Evolutionary conservation across 2,888 invertebrate genomes (phyloP).

Genomic region (Agrochola litura): DNA sequence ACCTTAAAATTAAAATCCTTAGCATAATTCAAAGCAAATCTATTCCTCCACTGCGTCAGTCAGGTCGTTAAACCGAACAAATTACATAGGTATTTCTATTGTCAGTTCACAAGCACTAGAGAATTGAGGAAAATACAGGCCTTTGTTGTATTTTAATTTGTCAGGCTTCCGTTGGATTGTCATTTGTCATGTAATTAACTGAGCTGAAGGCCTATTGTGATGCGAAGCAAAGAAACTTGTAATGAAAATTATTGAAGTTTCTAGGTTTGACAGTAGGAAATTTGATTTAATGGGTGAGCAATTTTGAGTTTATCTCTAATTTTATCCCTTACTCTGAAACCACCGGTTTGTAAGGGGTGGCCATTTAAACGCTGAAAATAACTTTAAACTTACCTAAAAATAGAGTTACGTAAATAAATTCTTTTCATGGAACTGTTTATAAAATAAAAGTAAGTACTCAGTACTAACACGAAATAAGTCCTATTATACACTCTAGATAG

Average conservation of each 20-base stretch:
- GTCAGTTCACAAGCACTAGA: neutral
- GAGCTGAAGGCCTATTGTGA: conserved; percentile 21
- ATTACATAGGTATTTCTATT: conserved; percentile 7
- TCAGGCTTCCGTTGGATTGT: conserved; percentile 24
- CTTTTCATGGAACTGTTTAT: no score
- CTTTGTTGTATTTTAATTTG: conserved; percentile 39
- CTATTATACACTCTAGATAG: neutral
- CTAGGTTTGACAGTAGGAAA: no score
- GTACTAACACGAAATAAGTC: neutral
- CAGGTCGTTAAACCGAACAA: conserved; percentile 11
- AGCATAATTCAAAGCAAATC: neutral
- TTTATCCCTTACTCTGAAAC: neutral
- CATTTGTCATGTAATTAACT: conserved; percentile 41
- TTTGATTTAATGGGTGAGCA: no score
- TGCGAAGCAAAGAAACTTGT: neutral
- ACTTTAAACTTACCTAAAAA: neutral
- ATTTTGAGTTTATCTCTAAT: neutral
- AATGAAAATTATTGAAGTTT: no score
- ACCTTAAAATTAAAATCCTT: neutral
- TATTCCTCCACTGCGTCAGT: neutral
- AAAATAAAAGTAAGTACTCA: neutral
- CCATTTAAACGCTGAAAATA: neutral
- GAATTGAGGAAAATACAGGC: conserved; percentile 25
- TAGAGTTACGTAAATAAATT: neutral
- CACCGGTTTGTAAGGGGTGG: neutral